Percentiles rank a stretch among this genome's conserved stretches.
These are phyloP conservation scores for Drosophila pallidifrons DNA, from an alignment of 1,140 invertebrate species.

Conservation along the genomic window DNA sequence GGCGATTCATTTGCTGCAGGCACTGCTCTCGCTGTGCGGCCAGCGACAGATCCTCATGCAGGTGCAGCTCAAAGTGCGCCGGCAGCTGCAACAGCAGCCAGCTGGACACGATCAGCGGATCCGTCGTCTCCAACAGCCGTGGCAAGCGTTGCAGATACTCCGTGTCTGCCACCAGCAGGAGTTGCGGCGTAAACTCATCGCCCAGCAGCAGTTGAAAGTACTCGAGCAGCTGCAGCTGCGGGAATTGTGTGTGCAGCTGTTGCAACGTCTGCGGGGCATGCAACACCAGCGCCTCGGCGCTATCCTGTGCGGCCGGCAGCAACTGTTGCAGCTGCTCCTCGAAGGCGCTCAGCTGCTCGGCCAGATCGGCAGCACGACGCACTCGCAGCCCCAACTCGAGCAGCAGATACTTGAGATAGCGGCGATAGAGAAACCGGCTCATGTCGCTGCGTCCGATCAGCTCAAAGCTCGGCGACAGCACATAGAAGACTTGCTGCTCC, in stretches of 20 bases:
- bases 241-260: slow-evolving; percentile 50
- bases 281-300: slow-evolving; percentile 46
- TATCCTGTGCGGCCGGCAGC: background rate
- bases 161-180: slow-evolving; percentile 68
- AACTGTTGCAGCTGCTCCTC: slow-evolving; percentile 52
- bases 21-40: slow-evolving; percentile 55
- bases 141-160: slow-evolving; percentile 54
- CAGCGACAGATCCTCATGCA: slow-evolving; percentile 55
- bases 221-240: slow-evolving; percentile 44
- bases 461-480: slow-evolving; percentile 65
- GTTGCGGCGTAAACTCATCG: slow-evolving; percentile 11
- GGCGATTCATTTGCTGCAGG: slow-evolving; percentile 55
- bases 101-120: slow-evolving; percentile 48
- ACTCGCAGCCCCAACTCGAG: slow-evolving; percentile 70
- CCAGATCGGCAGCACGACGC: slow-evolving; percentile 48
- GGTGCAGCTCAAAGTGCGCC: slow-evolving; percentile 61
- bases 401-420: slow-evolving; percentile 70
- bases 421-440: slow-evolving; percentile 61
- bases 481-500: slow-evolving; percentile 70
- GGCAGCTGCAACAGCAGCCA: slow-evolving; percentile 74
- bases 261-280: slow-evolving; percentile 56
- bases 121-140: slow-evolving; percentile 23
- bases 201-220: slow-evolving; percentile 62
- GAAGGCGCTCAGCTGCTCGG: slow-evolving; percentile 58
- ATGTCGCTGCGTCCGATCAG: slow-evolving; percentile 39